A percentile compares a stretch with the other conserved stretches of the same genome.
phyloP scores from a whole-genome alignment of 2,888 invertebrate species.

The Athetis lepigone region DNA sequence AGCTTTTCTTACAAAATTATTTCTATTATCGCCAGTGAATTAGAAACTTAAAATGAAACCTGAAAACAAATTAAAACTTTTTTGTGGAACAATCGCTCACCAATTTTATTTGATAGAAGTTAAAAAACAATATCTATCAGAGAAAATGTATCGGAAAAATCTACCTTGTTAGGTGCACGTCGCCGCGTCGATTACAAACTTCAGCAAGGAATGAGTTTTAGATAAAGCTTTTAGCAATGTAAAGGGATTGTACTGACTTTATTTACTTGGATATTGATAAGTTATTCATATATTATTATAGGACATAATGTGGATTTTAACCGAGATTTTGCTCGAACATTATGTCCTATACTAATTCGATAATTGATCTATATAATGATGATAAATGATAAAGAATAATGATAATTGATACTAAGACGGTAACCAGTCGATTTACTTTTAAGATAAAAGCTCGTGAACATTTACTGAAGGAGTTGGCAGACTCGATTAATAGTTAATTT shows the following conservation, averaged over 20 bases:
- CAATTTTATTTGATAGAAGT: slow-evolving; percentile 29
- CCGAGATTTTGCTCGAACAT: too few relatives aligned
- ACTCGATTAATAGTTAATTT: too few relatives aligned
- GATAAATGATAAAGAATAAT: too few relatives aligned
- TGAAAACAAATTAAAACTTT: slow-evolving; percentile 38
- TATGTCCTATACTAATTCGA: too few relatives aligned
- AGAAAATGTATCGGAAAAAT: slow-evolving; percentile 50
- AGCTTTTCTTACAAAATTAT: background rate
- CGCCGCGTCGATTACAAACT: slow-evolving; percentile 40
- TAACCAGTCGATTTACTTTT: too few relatives aligned
- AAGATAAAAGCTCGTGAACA: too few relatives aligned
- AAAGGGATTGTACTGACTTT: slow-evolving; percentile 14
- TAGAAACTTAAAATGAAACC: background rate
- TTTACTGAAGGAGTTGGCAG: too few relatives aligned
- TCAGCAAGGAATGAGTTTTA: slow-evolving; percentile 37
- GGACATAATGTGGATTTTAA: too few relatives aligned
- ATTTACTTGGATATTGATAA: slow-evolving; percentile 20
- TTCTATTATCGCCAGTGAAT: slow-evolving; percentile 8
- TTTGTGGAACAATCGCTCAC: background rate
- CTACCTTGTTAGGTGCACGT: slow-evolving; percentile 30
- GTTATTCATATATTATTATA: background rate
- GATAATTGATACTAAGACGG: too few relatives aligned
- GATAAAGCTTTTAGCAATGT: slow-evolving; percentile 42
- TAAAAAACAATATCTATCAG: slow-evolving; percentile 47
- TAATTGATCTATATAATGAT: too few relatives aligned